phyloP scores from a whole-genome alignment of 1,140 invertebrate genomes.

The Cheumatopsyche charites region DNA sequence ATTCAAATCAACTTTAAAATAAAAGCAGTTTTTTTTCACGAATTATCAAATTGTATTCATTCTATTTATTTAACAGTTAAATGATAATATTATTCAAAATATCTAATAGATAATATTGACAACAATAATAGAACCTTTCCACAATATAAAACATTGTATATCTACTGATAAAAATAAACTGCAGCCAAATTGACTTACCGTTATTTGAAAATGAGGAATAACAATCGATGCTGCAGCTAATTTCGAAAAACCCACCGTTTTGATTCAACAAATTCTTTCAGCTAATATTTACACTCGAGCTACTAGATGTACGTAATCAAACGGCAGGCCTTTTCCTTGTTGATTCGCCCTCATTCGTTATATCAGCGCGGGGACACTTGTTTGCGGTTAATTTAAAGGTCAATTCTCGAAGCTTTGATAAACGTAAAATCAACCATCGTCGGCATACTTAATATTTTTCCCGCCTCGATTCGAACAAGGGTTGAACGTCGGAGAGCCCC shows the following conservation, averaged over 20 bases:
- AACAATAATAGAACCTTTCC: too few relatives aligned
- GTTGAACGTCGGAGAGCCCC: neutral
- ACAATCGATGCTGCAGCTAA: too few relatives aligned
- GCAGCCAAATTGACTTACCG: too few relatives aligned
- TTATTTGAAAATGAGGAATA: too few relatives aligned
- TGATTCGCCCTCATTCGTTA: neutral
- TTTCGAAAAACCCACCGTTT: neutral
- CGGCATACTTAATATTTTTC: neutral
- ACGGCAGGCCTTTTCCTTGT: neutral
- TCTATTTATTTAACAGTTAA: too few relatives aligned
- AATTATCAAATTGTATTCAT: too few relatives aligned
- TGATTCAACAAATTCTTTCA: slow-evolving; percentile 4
- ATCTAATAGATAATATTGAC: too few relatives aligned
- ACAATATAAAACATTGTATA: too few relatives aligned
- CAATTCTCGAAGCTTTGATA: neutral
- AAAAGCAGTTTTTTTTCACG: too few relatives aligned
- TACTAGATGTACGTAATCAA: slow-evolving; percentile 5
- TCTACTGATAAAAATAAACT: too few relatives aligned
- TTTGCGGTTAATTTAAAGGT: slow-evolving; percentile 21
- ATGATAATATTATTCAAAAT: too few relatives aligned
- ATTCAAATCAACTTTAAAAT: too few relatives aligned
- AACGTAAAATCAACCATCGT: slow-evolving; percentile 11
- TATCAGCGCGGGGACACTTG: slow-evolving; percentile 4
- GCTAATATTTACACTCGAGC: neutral
- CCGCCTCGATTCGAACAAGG: neutral